These are phyloP conservation scores for Oegoconia quadripuncta DNA, from an alignment of 2,888 invertebrate genomes.

Conservation along the genomic window DNA sequence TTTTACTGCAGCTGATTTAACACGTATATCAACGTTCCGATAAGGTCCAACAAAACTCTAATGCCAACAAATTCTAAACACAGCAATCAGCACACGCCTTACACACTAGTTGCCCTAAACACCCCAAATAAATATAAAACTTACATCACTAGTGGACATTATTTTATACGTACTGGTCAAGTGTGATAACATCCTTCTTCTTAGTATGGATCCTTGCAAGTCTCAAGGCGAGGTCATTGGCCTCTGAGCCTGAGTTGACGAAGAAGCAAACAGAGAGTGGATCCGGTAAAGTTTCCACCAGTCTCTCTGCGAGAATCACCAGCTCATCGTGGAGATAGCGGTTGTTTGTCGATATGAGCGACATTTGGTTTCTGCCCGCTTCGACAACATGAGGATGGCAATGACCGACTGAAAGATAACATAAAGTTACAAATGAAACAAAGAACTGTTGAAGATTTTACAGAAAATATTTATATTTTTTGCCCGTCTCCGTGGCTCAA, in stretches of 20 bases:
- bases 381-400: conserved; percentile 96
- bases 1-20: too few species aligned
- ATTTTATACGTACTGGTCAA: conserved; percentile 96
- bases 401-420: conserved; percentile 96
- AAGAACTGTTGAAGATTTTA: background rate
- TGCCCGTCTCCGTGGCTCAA: too few species aligned
- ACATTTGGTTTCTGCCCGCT: conserved; percentile 95
- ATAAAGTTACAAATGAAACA: conserved; percentile 12
- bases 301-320: conserved; percentile 91
- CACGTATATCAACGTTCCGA: too few species aligned
- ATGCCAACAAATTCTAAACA: conserved; percentile 21
- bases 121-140: too few species aligned
- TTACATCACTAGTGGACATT: background rate
- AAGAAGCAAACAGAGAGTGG: conserved; percentile 95
- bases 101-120: too few species aligned
- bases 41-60: background rate
- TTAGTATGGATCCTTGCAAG: conserved; percentile 94
- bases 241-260: conserved; percentile 99
- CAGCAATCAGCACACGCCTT: background rate
- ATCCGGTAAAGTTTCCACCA: conserved; percentile 91
- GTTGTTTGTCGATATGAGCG: conserved; percentile 94
- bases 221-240: conserved; percentile 97
- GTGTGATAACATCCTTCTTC: conserved; percentile 92
- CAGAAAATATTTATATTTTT: background rate
- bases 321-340: conserved; percentile 98